phyloP scores from a whole-genome alignment of 2,888 invertebrate genomes.

The Ophion costatus region DNA sequence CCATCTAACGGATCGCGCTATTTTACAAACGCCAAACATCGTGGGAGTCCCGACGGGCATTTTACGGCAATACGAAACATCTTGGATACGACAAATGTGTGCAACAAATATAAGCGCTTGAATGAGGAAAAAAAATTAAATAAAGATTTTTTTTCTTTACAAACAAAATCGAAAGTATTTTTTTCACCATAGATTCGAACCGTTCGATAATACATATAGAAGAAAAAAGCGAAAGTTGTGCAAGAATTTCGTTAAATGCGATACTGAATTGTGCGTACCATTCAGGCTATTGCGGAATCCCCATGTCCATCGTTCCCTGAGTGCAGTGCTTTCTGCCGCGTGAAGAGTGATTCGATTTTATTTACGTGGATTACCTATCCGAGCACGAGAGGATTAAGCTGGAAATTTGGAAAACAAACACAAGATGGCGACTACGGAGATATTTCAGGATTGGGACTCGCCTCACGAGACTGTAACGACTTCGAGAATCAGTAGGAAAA shows the following conservation, averaged over 20 bases:
- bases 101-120: slow-evolving; percentile 2
- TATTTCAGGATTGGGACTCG: slow-evolving; percentile 82
- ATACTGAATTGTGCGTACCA: not conserved
- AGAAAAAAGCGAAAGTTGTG: slow-evolving; percentile 2
- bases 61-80: not conserved
- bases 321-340: slow-evolving; percentile 38
- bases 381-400: slow-evolving; percentile 41
- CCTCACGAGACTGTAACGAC: slow-evolving; percentile 78
- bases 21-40: slow-evolving; percentile 48
- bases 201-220: not conserved
- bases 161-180: not conserved
- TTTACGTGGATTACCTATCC: not conserved
- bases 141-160: not conserved
- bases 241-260: not conserved
- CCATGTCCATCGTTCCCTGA: not conserved
- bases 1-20: slow-evolving; percentile 69
- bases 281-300: not conserved
- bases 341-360: slow-evolving; percentile 26
- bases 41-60: slow-evolving; percentile 13
- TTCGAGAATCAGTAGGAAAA: slow-evolving; percentile 72
- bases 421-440: slow-evolving; percentile 81
- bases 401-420: not conserved
- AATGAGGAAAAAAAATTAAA: slow-evolving; percentile 2
- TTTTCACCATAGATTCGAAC: not conserved
- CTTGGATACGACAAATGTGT: not conserved